phyloP scores from a whole-genome alignment of 2,888 invertebrate genomes.

The Synanthedon andrenaeformis region DNA sequence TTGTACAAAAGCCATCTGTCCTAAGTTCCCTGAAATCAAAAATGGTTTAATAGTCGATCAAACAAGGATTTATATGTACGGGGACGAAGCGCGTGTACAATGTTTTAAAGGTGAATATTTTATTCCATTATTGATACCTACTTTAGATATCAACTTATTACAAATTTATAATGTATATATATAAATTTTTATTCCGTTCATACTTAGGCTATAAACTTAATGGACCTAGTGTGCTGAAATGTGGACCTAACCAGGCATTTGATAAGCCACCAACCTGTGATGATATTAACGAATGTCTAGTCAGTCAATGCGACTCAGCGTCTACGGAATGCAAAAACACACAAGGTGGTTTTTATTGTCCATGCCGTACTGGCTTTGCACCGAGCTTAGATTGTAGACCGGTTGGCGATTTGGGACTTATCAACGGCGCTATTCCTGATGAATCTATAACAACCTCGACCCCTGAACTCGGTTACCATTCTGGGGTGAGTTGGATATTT shows the following conservation, averaged over 20 bases:
- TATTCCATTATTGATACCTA: background rate
- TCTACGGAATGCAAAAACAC: constrained; percentile 93
- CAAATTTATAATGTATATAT: background rate
- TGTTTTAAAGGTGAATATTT: constrained; percentile 76
- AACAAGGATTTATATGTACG: constrained; percentile 81
- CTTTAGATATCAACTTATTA: background rate
- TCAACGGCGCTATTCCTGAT: constrained; percentile 90
- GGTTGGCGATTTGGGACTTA: constrained; percentile 88
- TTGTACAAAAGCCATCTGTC: constrained; percentile 82
- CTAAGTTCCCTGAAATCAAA: constrained; percentile 81
- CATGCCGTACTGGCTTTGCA: constrained; percentile 85
- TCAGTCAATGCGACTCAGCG: constrained; percentile 89
- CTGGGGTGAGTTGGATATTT: constrained; percentile 71
- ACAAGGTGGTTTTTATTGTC: constrained; percentile 89
- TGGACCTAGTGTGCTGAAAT: constrained; percentile 85
- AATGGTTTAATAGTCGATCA: constrained; percentile 90
- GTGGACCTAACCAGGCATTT: constrained; percentile 86
- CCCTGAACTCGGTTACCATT: constrained; percentile 84
- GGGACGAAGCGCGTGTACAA: constrained; percentile 92
- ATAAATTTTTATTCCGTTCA: background rate
- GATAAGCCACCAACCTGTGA: constrained; percentile 89
- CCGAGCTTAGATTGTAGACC: constrained; percentile 91
- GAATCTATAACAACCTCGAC: constrained; percentile 88
- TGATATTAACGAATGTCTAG: constrained; percentile 91
- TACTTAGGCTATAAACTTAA: constrained; percentile 82